A percentile compares a stretch with the other conserved stretches of the same genome.
phyloP scores from a whole-genome alignment of 2,797 vertebrate genomes.

The Microctenopoma steveboyesi region DNA sequence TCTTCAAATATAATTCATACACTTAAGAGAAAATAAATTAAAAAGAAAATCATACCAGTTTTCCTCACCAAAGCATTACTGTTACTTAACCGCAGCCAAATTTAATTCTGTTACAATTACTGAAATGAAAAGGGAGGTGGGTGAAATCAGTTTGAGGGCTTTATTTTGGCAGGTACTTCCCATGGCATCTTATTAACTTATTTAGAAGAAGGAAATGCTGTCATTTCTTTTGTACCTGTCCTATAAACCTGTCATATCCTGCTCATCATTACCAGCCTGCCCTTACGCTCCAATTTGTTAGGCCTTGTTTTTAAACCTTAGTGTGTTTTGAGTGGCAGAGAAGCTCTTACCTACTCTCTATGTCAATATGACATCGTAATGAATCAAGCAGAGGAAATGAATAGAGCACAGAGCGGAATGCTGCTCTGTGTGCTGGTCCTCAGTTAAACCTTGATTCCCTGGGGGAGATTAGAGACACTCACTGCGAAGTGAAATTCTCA shows the following conservation, averaged over 20 bases:
- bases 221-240: conserved; percentile 36
- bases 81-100: not conserved
- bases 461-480: conserved; percentile 66
- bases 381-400: conserved; percentile 62
- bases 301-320: conserved; percentile 51
- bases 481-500: conserved; percentile 53
- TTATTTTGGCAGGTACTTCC: conserved; percentile 36
- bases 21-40: not conserved
- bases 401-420: conserved; percentile 54
- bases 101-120: conserved; percentile 23
- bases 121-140: conserved; percentile 27
- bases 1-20: not conserved
- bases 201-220: conserved; percentile 45
- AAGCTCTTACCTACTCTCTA: conserved; percentile 43
- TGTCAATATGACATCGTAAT: conserved; percentile 64
- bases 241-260: conserved; percentile 44
- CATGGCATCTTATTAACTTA: conserved; percentile 35
- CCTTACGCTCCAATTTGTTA: conserved; percentile 28
- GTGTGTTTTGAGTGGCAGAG: conserved; percentile 39
- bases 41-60: too few species aligned
- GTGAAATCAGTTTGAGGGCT: conserved; percentile 39
- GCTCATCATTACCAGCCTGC: conserved; percentile 24
- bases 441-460: conserved; percentile 61
- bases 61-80: not conserved
- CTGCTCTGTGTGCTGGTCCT: conserved; percentile 53